Evolutionary conservation across 2,113 vertebrate species (phyloP), one percentile per base, ranked within the genome.

Genomic region (Agapornis roseicollis): DNA sequence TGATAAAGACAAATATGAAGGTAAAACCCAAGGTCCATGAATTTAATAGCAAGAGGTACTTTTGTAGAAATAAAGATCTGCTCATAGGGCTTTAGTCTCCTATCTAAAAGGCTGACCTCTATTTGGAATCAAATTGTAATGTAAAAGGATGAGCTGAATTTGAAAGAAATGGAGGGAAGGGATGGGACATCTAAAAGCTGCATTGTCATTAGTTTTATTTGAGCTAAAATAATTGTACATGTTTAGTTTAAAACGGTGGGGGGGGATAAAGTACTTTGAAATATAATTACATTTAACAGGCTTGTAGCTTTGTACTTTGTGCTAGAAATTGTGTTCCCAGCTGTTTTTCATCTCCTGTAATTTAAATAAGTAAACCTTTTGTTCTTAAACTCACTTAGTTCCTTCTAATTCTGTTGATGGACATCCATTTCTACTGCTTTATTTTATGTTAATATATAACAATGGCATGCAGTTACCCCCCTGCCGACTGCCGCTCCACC

Each of bases 351-450:
- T 98, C 97, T 97, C 97, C 96, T 96, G 96, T 97, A 96, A 98
- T 98, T 98, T 98, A 98, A 98, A 98, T 98, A 97, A 98, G 97
- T 96, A 97, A 98, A 98, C 96, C 98, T 97, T 98, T 98, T 98
- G 98, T 98, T 98, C 97, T 97, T 97, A 97, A 98, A 98, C 96
- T 97, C 97, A 98, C 96, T 98, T 97, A 97, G 97, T 96, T 97
- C 96, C 95, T 98, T 97, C 97, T 98, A 97, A 98, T 98, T 98
- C 97, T 98, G 96, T 94, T 98, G 98, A 98, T 98, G 98, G 98
- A 98, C 98, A 97, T 98, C 97, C 97, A 98, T 97, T 98, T 98
- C 97, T 97, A 80, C 96, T 69, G 96, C 97, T 96, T 97, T 97
- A 98, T 98, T 98, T 98, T 97, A 97, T 98, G 98, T 97, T 98